Evolutionary conservation across 2,888 invertebrate species (phyloP), one percentile per base, ranked within the genome.

Genomic region (Marronus borbonicus): DNA sequence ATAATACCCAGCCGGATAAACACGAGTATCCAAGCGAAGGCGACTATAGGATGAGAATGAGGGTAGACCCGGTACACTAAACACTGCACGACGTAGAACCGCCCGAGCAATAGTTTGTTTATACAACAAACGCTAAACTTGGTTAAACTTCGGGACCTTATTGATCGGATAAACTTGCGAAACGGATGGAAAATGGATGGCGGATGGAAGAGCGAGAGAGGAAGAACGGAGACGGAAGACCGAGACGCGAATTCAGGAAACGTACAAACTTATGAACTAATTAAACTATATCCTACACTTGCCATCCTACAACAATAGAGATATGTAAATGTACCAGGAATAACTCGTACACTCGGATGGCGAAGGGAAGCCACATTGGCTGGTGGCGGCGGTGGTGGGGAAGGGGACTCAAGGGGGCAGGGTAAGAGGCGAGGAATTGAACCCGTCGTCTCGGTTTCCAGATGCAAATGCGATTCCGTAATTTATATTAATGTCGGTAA

Each of bases 181-280:
- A 20, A 44, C 14, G 28, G 36, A 44, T 58, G 49, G 68, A 68
- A 68, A 68, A 68, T 50, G 68, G 68, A 68, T 39, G 39, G 2
- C n/a, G 5, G 28, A 39, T 39, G 72, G 24, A 72, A 44, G 12
- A 44, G 44, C 10, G 12, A 12, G 72, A 36, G 58, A 72, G 60
- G 44, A n/a, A 44, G 58, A 60, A 60, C 20, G 72, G 60, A 81
- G 84, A 80, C 5, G 5, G 60, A 12, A 36, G 44, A 55, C 36
- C 39, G 84, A 81, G 83, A 83, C 83, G 83, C 83, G 84, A 85
- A 85, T 85, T 84, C 85, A 85, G 85, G 86, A 85, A 86, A 87
- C 85, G 86, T 86, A 85, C 86, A 85, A 87, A 88, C 88, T 88
- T 88, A 87, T 86, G 85, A 88, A 88, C 88, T 88, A 88, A 88